A percentile compares a stretch with the other conserved stretches of the same genome.
Conservation (phyloP, 2,888 invertebrate genomes). For the Aporophyla lueneburgensis region DNA sequence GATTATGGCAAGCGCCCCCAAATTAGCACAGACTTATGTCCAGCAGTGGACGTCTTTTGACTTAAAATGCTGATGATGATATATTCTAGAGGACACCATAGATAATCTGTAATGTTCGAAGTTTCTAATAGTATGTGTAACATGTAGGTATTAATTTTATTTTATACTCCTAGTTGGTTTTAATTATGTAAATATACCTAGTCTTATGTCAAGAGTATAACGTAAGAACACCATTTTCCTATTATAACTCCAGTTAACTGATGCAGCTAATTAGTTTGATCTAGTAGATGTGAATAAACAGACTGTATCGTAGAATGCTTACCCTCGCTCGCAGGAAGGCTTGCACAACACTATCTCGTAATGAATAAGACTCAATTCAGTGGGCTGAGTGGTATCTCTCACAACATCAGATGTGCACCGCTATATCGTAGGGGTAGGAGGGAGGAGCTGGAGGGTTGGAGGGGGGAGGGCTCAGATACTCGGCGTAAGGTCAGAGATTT, state of each 20-base stretch:
- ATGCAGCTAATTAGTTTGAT: conserved; percentile 65
- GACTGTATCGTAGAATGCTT: conserved; percentile 59
- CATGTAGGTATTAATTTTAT: neutral
- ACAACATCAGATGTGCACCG: conserved; percentile 80
- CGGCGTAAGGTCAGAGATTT: conserved; percentile 86
- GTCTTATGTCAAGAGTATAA: neutral
- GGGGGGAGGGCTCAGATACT: conserved; percentile 65
- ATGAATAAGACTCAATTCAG: conserved; percentile 81
- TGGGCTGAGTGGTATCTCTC: conserved; percentile 78
- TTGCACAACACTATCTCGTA: conserved; percentile 74
- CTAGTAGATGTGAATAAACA: conserved; percentile 62
- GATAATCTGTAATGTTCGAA: neutral
- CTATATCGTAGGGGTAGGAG: conserved; percentile 74
- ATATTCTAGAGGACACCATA: neutral
- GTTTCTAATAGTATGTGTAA: neutral
- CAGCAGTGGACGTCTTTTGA: no score
- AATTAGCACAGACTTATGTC: no score
- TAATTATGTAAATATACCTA: conserved; percentile 1
- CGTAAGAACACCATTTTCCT: conserved; percentile 29
- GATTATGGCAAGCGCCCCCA: no score
- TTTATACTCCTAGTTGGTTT: neutral
- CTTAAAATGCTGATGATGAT: no score
- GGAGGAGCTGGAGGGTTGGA: conserved; percentile 45
- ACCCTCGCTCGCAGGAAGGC: conserved; percentile 63
- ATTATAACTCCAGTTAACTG: conserved; percentile 58